Percentiles rank a stretch among this genome's conserved stretches.
Evolutionary conservation across 2,797 vertebrate genomes (phyloP).

Genomic region (Novumbra hubbsi): DNA sequence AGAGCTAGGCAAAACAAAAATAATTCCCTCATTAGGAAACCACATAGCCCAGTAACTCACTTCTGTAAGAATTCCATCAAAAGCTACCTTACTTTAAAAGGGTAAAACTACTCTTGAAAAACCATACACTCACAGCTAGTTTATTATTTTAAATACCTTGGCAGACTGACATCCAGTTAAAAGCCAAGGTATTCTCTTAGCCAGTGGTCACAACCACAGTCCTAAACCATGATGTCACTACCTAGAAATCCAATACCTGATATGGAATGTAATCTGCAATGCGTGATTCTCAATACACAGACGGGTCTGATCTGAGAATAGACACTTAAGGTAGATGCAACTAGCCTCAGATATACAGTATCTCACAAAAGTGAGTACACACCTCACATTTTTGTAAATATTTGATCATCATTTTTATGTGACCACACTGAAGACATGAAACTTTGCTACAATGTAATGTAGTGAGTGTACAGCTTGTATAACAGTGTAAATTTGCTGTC

Average conservation of each 20-base stretch:
- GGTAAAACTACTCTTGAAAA: constrained; percentile 33
- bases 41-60: background rate
- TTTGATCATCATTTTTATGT: too few relatives aligned
- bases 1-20: background rate
- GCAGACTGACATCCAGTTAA: constrained; percentile 39
- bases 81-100: constrained; percentile 58
- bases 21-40: constrained; percentile 25
- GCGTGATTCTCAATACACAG: constrained; percentile 36
- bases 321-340: background rate
- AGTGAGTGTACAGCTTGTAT: too few relatives aligned
- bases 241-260: constrained; percentile 54
- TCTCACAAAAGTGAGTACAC: too few relatives aligned
- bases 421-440: too few relatives aligned
- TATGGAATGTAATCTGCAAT: constrained; percentile 40
- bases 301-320: background rate
- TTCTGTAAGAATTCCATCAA: constrained; percentile 29
- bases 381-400: too few relatives aligned
- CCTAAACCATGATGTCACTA: constrained; percentile 45
- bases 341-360: background rate
- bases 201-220: constrained; percentile 30
- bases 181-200: constrained; percentile 48
- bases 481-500: too few relatives aligned
- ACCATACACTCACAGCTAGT: constrained; percentile 19
- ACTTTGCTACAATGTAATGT: too few relatives aligned
- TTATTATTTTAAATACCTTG: constrained; percentile 48